phyloP scores from a whole-genome alignment of 1,140 invertebrate genomes.

The Colletes latitarsis region DNA sequence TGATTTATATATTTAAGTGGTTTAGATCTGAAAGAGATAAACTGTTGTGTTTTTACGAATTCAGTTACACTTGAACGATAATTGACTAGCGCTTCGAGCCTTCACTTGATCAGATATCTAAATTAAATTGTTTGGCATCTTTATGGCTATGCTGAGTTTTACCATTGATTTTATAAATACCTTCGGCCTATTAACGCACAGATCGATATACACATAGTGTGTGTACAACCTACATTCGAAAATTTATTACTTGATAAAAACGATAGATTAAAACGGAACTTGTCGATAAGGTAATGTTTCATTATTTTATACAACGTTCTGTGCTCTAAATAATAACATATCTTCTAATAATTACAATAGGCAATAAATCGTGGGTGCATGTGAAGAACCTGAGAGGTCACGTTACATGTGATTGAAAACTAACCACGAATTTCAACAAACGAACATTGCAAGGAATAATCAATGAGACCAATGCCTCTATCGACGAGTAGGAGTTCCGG shows the following conservation, averaged over 20 bases:
- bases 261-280: background rate
- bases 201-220: conserved; percentile 50
- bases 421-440: background rate
- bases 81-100: no score
- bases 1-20: background rate
- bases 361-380: background rate
- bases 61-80: no score
- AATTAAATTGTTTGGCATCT: background rate
- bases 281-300: background rate
- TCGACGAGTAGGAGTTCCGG: background rate
- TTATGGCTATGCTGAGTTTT: background rate
- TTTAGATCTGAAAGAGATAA: background rate
- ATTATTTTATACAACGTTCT: background rate
- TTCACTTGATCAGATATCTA: no score
- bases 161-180: conserved; percentile 45
- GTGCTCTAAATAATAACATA: background rate
- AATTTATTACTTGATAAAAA: background rate
- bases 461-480: background rate
- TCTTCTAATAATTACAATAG: background rate
- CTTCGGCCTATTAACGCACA: conserved; percentile 15
- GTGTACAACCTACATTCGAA: conserved; percentile 52
- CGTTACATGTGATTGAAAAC: background rate
- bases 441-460: background rate
- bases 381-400: background rate
- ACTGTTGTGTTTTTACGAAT: background rate